phyloP scores from a whole-genome alignment of 92 coral and sea anemone species.

The Zoanthus sansibaricus region DNA sequence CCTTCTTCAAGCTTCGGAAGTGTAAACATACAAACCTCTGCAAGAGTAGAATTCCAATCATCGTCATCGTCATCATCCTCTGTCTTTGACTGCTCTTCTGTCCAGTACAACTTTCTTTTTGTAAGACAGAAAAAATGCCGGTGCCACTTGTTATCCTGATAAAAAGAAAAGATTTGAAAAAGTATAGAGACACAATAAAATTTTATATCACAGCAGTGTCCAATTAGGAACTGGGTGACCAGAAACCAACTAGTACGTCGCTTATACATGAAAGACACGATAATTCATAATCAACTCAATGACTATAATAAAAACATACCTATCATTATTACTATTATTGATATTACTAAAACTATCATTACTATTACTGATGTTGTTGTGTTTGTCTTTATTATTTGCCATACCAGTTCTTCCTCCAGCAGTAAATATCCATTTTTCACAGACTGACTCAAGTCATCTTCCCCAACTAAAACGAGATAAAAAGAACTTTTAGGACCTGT shows the following conservation, averaged over 20 bases:
- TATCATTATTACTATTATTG: not conserved
- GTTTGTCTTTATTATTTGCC: too few species aligned
- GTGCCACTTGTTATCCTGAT: constrained; percentile 87
- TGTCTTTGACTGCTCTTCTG: constrained; percentile 88
- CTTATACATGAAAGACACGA: too few species aligned
- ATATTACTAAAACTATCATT: not conserved
- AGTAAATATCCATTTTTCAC: constrained; percentile 88
- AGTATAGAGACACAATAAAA: too few species aligned
- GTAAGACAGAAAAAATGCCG: constrained; percentile 94
- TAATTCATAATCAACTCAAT: too few species aligned
- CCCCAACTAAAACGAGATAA: constrained; percentile 66
- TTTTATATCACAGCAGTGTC: too few species aligned
- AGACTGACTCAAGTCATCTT: constrained; percentile 97
- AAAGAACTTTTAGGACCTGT: not conserved
- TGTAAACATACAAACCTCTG: constrained; percentile 71
- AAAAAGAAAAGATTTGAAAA: not conserved
- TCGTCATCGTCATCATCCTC: constrained; percentile 96
- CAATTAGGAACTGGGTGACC: too few species aligned
- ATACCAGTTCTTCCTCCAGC: constrained; percentile 91
- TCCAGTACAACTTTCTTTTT: constrained; percentile 89
- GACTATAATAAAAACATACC: too few species aligned
- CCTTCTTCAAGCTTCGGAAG: too few species aligned
- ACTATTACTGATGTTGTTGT: too few species aligned
- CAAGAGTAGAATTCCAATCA: constrained; percentile 67
- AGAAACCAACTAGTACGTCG: too few species aligned